These are phyloP conservation scores for Antitype chi DNA, from an alignment of 2,888 invertebrate genomes.

Conservation along the genomic window DNA sequence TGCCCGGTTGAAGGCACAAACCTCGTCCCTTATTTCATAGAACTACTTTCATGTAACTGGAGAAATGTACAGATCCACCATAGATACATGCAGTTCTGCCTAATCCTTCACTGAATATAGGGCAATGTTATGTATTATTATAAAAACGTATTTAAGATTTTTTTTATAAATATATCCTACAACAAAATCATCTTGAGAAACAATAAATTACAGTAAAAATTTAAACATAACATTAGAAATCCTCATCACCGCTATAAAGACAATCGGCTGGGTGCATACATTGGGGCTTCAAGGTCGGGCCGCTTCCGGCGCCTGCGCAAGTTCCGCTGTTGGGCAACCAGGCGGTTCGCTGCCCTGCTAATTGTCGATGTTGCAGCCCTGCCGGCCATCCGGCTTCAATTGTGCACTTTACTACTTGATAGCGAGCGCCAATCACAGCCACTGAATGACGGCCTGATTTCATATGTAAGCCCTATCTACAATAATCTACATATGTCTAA, in stretches of 20 bases:
- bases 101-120: background rate
- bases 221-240: constrained; percentile 69
- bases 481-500: constrained; percentile 28
- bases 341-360: constrained; percentile 78
- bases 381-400: constrained; percentile 70
- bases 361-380: constrained; percentile 77
- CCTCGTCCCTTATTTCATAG: background rate
- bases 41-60: too few species aligned
- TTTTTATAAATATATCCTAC: background rate
- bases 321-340: constrained; percentile 87
- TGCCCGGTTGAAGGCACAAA: background rate
- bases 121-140: background rate
- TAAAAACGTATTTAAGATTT: background rate
- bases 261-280: constrained; percentile 70
- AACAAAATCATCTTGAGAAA: background rate
- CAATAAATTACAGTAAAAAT: constrained; percentile 21
- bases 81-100: background rate
- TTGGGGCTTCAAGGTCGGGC: constrained; percentile 83
- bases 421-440: constrained; percentile 69
- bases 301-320: constrained; percentile 82
- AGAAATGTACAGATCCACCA: background rate
- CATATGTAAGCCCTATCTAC: constrained; percentile 45
- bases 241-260: constrained; percentile 71
- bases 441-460: constrained; percentile 55
- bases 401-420: constrained; percentile 72